Evolutionary conservation across 1,140 invertebrate genomes (phyloP), one percentile per base, ranked within the genome.

Genomic region (Mizuhopecten yessoensis): DNA sequence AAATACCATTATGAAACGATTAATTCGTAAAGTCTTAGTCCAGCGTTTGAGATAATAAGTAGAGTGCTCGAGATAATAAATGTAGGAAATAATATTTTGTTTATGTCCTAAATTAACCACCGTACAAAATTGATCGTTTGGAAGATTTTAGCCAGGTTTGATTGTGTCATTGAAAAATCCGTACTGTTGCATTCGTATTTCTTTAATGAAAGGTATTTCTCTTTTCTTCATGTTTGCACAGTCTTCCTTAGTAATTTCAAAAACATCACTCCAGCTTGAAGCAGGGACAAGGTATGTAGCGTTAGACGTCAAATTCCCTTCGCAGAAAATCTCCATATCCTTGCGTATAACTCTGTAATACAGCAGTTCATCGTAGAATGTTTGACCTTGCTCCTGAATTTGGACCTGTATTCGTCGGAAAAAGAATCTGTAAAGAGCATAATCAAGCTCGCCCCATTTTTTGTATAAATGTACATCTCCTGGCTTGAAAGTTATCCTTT

Each of bases 251-350:
- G 57, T 29, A 17, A 93, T 89, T 33, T 89, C 57, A 57, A 93
- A 93, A n/a, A 86, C 39, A 29, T 93, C 92, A 87, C 86, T 92
- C 87, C 89, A 93, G 33, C 49, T 34, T 45, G 36, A 87, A 10
- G 42, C 34, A 2, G 34, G 23, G 23, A 93, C 34, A 49, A 34
- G 89, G 0, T 90, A n/a, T 42, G 86, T 33, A 2, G 17, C 23
- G 34, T 86, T 75, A n/a, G 34, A 11, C 36, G 17, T 23, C 20
- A 39, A 33, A 0, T n/a, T 29, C 9, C 15, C 33, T 11, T 92
- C 88, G 91, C 94, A 94, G 88, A 91, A 94, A 5, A 91, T 57
- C 86, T 93, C 86, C 1, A 93, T 90, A 17, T 90, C 36, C 33
- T 86, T 36, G n/a, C 91, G 49, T 9, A 92, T 20, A 17, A 87